Conservation (phyloP, 2,113 vertebrate genomes). For the Nanorana parkeri region DNA sequence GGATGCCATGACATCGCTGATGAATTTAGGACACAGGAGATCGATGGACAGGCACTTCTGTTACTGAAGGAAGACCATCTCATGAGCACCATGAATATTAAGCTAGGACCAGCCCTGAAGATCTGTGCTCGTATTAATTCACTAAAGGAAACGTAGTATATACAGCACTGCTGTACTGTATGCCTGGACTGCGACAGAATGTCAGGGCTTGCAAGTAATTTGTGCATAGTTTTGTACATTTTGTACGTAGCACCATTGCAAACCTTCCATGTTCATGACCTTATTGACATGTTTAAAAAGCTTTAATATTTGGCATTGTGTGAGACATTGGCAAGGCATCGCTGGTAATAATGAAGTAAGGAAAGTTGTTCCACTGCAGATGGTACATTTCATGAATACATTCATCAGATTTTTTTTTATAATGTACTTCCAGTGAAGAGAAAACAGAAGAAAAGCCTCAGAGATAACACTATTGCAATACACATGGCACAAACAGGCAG, state of each 20-base stretch:
- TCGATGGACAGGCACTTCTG: slow-evolving; percentile 96
- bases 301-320: neutral
- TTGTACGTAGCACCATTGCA: slow-evolving; percentile 5
- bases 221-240: slow-evolving; percentile 4
- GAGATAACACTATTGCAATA: too few relatives aligned
- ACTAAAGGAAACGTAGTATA: slow-evolving; percentile 84
- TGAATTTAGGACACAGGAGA: slow-evolving; percentile 95
- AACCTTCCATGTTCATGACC: neutral
- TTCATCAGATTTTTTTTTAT: neutral
- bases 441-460: too few relatives aligned
- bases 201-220: neutral
- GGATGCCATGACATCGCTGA: slow-evolving; percentile 95
- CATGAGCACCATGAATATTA: slow-evolving; percentile 99
- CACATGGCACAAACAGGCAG: too few relatives aligned
- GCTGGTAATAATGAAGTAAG: neutral
- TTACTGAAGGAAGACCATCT: slow-evolving; percentile 97
- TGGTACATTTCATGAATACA: too few relatives aligned
- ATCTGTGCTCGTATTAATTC: slow-evolving; percentile 97
- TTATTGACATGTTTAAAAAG: neutral
- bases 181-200: slow-evolving; percentile 57
- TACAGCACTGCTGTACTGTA: slow-evolving; percentile 54
- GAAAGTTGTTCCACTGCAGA: neutral
- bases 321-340: neutral
- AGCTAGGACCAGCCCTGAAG: slow-evolving; percentile 95
- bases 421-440: neutral